Base-by-base conservation (phyloP, 2,113 vertebrate genomes). In the Corythornis vintsioides region DNA sequence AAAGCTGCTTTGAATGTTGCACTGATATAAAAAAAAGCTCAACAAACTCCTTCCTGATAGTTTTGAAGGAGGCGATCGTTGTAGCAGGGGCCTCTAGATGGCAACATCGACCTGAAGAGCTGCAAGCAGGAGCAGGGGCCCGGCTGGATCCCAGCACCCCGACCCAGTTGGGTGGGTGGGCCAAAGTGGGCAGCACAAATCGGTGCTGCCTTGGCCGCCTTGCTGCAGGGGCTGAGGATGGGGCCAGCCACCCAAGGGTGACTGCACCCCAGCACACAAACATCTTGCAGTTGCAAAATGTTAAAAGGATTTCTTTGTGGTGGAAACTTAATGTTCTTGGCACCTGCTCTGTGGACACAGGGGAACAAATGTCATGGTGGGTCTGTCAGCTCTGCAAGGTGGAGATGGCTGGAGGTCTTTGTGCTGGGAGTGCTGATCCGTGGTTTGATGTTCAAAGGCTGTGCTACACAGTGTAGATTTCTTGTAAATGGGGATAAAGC, bases 51-150 rank as follows among this genome's bases (percentile, higher is more conserved):
- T 69, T 66, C 13, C 25, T 22, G 3, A 2, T 13, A 13, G 31
- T 67, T 71, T 12, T 47, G 22, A 20, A 87, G 17, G 48, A 71
- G 42, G 16, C 0, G 53, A 73, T 59, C 15, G 3, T 25, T 45
- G 72, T 73, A 71, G 48, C 48, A 43, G 42, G 85, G 21, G n/a
- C 95, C 96, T 91, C 95, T 97, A 97, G 97, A 60, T 97, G 96
- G 96, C 97, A 95, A 95, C 81, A 92, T 84, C 89, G 75, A 87
- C 89, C 86, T 31, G 94, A 73, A 28, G 55, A 94, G 86, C 80
- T 35, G 83, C 33, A 11, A 45, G 45, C 21, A 35, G 45, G 53
- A 71, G 8, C 17, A 0, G 33, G 61, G 64, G 42, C 9, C 43
- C 64, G 1, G 2, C 38, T 2, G 16, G 42, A 29, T 11, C 26